These are phyloP conservation scores for Scopus umbretta DNA, from an alignment of 2,113 vertebrate species.

Conservation along the genomic window DNA sequence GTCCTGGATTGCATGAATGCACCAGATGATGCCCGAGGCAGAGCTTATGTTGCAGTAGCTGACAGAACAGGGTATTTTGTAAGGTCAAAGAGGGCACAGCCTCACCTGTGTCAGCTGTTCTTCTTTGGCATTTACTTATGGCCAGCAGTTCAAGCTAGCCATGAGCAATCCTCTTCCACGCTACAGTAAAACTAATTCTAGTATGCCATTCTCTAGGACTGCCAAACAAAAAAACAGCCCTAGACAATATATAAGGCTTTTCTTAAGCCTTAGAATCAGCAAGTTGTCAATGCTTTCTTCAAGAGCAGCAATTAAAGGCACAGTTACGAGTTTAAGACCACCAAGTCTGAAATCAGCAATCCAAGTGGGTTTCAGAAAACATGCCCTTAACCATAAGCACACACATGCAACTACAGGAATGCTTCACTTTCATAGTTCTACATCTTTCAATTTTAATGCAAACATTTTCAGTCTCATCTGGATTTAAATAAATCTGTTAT, in stretches of 20 bases:
- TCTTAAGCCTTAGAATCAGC: background rate
- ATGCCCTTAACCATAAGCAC: background rate
- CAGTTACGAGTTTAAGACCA: background rate
- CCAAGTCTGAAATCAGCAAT: background rate
- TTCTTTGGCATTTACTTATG: background rate
- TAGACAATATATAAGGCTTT: background rate
- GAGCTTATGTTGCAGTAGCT: background rate
- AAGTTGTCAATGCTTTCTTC: background rate
- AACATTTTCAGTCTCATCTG: background rate
- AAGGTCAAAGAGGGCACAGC: background rate
- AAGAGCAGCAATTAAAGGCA: background rate
- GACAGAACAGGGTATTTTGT: background rate
- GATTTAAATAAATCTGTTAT: background rate
- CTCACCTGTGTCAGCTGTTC: background rate
- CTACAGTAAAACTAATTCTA: background rate
- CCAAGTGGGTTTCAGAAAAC: background rate
- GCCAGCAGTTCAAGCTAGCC: background rate
- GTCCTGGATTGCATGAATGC: background rate
- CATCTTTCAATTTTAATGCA: background rate
- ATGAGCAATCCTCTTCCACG: background rate
- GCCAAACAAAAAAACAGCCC: background rate
- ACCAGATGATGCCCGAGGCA: background rate
- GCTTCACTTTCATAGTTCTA: background rate
- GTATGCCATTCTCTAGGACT: background rate
- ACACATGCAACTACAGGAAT: background rate